Conservation (phyloP, 2,888 invertebrate genomes). For the Notodonta ziczac region DNA sequence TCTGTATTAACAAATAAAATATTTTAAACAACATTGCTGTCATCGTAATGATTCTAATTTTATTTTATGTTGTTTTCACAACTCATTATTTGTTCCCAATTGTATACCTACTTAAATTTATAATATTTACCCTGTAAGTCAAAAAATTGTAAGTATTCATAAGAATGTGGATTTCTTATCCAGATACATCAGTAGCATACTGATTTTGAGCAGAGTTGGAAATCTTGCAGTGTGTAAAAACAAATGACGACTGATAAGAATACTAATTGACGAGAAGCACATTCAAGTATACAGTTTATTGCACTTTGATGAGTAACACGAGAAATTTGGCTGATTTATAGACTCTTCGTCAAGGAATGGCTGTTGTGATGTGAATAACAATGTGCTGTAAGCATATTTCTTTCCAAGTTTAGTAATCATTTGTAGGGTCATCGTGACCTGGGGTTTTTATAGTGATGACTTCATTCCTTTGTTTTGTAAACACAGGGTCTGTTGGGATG, state of each 20-base stretch:
- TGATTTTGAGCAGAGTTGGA: neutral
- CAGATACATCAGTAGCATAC: neutral
- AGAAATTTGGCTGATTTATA: constrained; percentile 12
- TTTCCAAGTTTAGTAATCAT: neutral
- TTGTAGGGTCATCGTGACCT: constrained; percentile 21
- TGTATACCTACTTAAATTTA: too few relatives aligned
- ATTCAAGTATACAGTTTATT: constrained; percentile 13
- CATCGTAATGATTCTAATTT: too few relatives aligned
- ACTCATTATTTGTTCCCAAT: too few relatives aligned
- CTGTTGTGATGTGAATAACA: constrained; percentile 23
- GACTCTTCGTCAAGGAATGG: constrained; percentile 25
- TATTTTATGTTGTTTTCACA: too few relatives aligned
- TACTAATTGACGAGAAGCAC: neutral
- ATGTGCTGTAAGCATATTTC: constrained; percentile 8
- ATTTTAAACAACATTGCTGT: too few relatives aligned
- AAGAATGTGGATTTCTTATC: neutral
- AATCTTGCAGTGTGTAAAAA: neutral
- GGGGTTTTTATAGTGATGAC: constrained; percentile 12
- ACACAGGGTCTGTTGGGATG: neutral
- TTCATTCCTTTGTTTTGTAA: constrained; percentile 15
- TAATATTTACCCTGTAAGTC: too few relatives aligned
- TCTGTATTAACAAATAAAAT: too few relatives aligned
- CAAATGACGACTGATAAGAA: neutral
- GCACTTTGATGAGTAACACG: constrained; percentile 16
- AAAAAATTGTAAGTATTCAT: neutral